Evolutionary conservation across 2,797 vertebrate genomes (phyloP).

Genomic region (Neoniphon sammara): DNA sequence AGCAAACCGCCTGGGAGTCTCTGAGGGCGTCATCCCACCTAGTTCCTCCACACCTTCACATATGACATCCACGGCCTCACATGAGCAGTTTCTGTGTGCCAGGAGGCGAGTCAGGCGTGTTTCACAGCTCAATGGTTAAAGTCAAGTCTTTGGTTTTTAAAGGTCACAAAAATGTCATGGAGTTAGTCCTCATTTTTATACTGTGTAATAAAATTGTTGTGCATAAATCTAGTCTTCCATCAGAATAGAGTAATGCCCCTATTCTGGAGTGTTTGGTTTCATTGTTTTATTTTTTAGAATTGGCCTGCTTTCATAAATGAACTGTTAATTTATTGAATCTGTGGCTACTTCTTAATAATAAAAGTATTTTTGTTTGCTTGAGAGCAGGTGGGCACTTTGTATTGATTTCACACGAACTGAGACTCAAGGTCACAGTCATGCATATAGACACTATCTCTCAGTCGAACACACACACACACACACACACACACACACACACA

Average conservation of each 20-base stretch:
- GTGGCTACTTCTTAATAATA: slow-evolving; percentile 18
- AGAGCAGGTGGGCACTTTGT: neutral
- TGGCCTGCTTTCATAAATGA: neutral
- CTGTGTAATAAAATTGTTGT: slow-evolving; percentile 2
- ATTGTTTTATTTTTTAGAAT: neutral
- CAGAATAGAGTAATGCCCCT: too few relatives aligned
- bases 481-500: neutral
- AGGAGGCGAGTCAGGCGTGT: neutral
- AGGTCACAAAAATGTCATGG: neutral
- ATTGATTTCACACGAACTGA: neutral
- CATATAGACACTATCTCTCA: neutral
- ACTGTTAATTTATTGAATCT: slow-evolving; percentile 40
- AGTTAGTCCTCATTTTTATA: neutral
- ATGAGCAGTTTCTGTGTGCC: slow-evolving; percentile 3
- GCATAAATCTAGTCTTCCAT: too few relatives aligned
- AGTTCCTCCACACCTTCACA: slow-evolving; percentile 18
- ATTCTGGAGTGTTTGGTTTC: slow-evolving; percentile 7
- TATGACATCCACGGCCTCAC: neutral
- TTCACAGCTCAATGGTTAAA: slow-evolving; percentile 1
- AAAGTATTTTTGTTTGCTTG: slow-evolving; percentile 18
- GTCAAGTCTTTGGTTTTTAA: slow-evolving; percentile 12
- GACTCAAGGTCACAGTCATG: neutral
- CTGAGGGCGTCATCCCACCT: neutral
- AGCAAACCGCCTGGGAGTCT: neutral
- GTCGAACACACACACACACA: neutral